phyloP scores from a whole-genome alignment of 2,113 vertebrate genomes.

The Oceanites oceanicus region DNA sequence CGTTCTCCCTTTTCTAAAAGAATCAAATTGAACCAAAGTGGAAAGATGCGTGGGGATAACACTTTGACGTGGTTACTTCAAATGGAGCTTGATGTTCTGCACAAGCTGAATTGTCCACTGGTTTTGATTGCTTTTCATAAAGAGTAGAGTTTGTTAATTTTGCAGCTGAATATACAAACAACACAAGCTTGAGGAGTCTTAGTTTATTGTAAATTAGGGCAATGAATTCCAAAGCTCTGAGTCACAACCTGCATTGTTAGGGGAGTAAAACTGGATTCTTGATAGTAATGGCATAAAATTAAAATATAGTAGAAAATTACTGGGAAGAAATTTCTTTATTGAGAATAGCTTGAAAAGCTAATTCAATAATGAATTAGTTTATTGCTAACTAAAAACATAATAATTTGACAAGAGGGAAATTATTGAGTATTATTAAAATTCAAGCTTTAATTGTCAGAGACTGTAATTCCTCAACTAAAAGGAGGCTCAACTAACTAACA shows the following conservation, averaged over 20 bases:
- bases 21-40: background rate
- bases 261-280: background rate
- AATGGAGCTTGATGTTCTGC: background rate
- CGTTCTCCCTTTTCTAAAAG: background rate
- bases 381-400: background rate
- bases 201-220: background rate
- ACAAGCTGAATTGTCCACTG: background rate
- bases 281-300: background rate
- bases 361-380: background rate
- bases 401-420: background rate
- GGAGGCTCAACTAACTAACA: background rate
- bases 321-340: background rate
- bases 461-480: background rate
- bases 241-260: background rate
- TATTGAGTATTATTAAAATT: background rate
- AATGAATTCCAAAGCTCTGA: background rate
- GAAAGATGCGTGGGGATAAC: background rate
- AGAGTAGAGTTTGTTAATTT: background rate
- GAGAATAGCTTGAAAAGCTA: background rate
- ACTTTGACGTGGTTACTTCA: background rate
- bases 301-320: background rate
- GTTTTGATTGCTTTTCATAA: background rate
- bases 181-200: background rate
- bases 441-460: background rate
- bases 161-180: background rate